These are phyloP conservation scores for Danaus chrysippus DNA, from an alignment of 2,888 invertebrate species.

Conservation along the genomic window DNA sequence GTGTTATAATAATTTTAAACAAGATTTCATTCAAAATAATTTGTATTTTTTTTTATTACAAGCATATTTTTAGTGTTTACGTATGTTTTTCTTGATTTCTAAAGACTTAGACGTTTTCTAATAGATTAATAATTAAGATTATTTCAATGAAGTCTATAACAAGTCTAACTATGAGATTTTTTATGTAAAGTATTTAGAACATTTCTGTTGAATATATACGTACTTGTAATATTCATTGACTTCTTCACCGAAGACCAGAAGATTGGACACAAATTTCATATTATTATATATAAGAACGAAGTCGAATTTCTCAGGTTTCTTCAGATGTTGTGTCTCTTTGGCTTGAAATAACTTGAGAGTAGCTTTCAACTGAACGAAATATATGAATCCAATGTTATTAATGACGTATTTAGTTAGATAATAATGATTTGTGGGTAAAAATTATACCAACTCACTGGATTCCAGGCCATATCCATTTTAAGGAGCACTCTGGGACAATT, in stretches of 20 bases:
- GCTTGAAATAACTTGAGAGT: conserved; percentile 58
- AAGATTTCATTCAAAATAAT: no score
- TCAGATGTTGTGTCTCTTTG: conserved; percentile 57
- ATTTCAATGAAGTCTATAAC: no score
- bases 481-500: conserved; percentile 62
- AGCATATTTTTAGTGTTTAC: no score
- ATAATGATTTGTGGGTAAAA: no score
- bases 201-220: conserved; percentile 31
- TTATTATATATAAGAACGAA: conserved; percentile 59
- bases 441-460: conserved; percentile 54
- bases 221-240: conserved; percentile 61
- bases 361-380: conserved; percentile 54
- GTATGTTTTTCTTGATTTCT: no score
- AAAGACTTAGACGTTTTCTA: no score
- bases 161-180: no score
- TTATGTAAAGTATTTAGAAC: no score
- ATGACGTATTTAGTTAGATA: not conserved
- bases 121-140: no score
- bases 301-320: conserved; percentile 57
- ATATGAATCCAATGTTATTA: not conserved
- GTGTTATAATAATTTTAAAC: no score
- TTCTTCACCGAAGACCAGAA: conserved; percentile 42
- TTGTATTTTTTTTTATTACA: no score
- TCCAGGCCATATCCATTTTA: conserved; percentile 61
- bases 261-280: conserved; percentile 52